phyloP scores from a whole-genome alignment of 2,113 vertebrate species.

The Corythaeola cristata region DNA sequence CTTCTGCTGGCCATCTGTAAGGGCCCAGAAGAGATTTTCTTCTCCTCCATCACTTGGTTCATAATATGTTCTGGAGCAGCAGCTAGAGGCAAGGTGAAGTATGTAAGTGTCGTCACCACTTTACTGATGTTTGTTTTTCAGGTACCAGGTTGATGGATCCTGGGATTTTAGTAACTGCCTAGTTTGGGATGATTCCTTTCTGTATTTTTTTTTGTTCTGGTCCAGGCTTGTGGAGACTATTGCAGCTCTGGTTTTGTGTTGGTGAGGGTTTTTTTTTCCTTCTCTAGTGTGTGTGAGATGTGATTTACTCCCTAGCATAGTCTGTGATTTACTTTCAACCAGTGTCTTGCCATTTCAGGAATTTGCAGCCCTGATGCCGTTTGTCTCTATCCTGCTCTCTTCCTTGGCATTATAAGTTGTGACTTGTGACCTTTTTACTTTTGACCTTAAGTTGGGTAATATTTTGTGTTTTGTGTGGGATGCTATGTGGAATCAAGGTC shows the following conservation, averaged over 20 bases:
- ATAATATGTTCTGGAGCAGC: not conserved
- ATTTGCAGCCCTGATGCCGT: not conserved
- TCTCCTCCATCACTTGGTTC: not conserved
- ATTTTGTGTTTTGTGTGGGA: not conserved
- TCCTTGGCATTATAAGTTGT: not conserved
- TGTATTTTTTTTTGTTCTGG: not conserved
- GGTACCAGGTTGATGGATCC: not conserved
- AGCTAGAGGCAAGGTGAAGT: not conserved
- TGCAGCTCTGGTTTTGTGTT: not conserved
- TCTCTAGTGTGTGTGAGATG: not conserved
- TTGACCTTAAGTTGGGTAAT: not conserved
- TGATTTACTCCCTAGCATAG: not conserved
- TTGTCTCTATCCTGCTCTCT: not conserved
- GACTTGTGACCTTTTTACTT: not conserved
- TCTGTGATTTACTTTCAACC: not conserved
- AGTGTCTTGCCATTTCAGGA: not conserved
- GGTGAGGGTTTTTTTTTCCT: not conserved
- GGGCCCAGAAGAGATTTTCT: not conserved
- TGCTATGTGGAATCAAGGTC: not conserved
- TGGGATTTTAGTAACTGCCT: not conserved
- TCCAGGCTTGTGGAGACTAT: not conserved
- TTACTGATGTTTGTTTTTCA: not conserved
- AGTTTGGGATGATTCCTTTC: not conserved
- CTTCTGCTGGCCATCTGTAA: not conserved
- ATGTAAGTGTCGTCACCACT: rapidly evolving